These are phyloP conservation scores for Solenopsis invicta DNA, from an alignment of 1,140 invertebrate genomes.

Conservation along the genomic window DNA sequence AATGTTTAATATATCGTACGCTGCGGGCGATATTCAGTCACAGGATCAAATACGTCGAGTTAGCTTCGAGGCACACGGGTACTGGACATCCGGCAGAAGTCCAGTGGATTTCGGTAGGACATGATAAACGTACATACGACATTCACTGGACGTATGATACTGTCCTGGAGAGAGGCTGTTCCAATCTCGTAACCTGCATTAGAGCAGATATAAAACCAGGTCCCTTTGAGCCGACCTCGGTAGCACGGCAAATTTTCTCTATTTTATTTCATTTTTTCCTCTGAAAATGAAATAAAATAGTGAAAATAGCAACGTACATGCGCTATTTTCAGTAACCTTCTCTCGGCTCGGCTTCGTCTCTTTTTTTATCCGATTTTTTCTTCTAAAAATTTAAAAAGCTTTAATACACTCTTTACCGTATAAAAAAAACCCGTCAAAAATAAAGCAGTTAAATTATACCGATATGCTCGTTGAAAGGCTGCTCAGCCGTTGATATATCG, in stretches of 20 bases:
- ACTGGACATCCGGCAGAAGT: conserved; percentile 36
- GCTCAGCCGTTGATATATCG: conserved; percentile 19
- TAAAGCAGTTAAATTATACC: background rate
- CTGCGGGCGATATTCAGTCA: conserved; percentile 54
- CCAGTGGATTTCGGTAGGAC: conserved; percentile 55
- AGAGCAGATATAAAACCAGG: conserved; percentile 37
- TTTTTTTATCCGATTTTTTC: background rate
- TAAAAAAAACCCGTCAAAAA: background rate
- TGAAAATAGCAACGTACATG: conserved; percentile 10
- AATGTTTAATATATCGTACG: conserved; percentile 19
- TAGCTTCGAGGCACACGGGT: conserved; percentile 48
- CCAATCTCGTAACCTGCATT: conserved; percentile 53
- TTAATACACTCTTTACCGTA: background rate
- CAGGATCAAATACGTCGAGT: conserved; percentile 61
- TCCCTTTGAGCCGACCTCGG: conserved; percentile 26
- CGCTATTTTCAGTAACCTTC: background rate
- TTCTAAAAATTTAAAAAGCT: background rate
- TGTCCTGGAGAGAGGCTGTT: conserved; percentile 22
- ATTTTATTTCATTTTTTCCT: conserved; percentile 25
- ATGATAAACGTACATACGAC: conserved; percentile 59
- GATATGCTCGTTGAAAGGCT: conserved; percentile 6
- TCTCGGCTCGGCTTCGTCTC: background rate
- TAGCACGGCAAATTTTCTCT: background rate
- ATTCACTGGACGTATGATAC: conserved; percentile 44
- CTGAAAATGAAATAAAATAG: conserved; percentile 32